These are phyloP conservation scores for Melieria omissa DNA, from an alignment of 2,888 invertebrate genomes.

Conservation along the genomic window DNA sequence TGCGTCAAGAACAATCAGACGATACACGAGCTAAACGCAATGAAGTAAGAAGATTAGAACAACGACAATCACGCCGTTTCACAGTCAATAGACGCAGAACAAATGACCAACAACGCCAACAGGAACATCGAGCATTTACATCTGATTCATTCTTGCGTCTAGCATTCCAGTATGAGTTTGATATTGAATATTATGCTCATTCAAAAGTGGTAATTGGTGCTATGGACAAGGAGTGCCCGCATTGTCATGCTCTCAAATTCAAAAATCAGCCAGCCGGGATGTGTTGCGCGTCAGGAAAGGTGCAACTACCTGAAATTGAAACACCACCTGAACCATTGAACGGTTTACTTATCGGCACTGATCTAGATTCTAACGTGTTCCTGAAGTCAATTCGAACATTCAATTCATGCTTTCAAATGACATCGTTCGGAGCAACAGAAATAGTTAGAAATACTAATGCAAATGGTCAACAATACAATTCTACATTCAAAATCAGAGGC, in stretches of 20 bases:
- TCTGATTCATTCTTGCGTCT: constrained; percentile 42
- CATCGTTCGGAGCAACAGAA: constrained; percentile 42
- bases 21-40: constrained; percentile 47
- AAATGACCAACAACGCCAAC: constrained; percentile 48
- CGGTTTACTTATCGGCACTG: constrained; percentile 29
- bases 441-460: constrained; percentile 36
- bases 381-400: no score
- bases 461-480: constrained; percentile 41
- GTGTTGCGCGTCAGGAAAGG: constrained; percentile 63
- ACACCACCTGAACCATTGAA: constrained; percentile 54
- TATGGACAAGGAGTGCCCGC: constrained; percentile 27
- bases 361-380: constrained; percentile 43
- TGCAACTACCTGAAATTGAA: constrained; percentile 58
- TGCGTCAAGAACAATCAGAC: constrained; percentile 46
- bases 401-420: no score
- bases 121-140: constrained; percentile 46
- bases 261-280: constrained; percentile 60
- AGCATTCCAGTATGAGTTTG: constrained; percentile 48
- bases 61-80: constrained; percentile 42
- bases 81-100: constrained; percentile 44
- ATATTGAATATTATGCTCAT: constrained; percentile 52
- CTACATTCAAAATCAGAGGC: constrained; percentile 39
- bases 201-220: constrained; percentile 46
- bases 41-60: constrained; percentile 44
- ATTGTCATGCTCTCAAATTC: constrained; percentile 41